phyloP scores from a whole-genome alignment of 2,888 invertebrate genomes.

The Eristalinus sepulchralis region DNA sequence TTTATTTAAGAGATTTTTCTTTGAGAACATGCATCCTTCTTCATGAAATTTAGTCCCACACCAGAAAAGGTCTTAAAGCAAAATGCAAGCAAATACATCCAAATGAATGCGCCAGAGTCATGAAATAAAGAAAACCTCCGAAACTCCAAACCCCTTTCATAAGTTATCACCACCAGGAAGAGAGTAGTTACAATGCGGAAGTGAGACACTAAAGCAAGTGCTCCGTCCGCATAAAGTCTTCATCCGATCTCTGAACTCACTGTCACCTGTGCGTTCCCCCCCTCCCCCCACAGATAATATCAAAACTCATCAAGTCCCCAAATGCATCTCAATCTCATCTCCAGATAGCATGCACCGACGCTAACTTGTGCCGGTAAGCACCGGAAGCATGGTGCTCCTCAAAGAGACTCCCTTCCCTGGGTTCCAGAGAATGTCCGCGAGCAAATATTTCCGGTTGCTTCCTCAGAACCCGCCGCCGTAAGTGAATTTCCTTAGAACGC shows the following conservation, averaged over 20 bases:
- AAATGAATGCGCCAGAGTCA: too few relatives aligned
- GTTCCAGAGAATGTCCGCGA: slow-evolving; percentile 9
- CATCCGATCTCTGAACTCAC: background rate
- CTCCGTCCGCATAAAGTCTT: background rate
- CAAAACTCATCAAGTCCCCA: background rate
- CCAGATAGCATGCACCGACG: background rate
- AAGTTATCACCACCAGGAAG: background rate
- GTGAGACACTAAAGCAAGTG: background rate
- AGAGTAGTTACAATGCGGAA: background rate
- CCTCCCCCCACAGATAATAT: background rate
- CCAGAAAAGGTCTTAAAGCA: too few relatives aligned
- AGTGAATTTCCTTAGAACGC: slow-evolving; percentile 35
- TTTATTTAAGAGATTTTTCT: too few relatives aligned
- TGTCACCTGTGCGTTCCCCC: background rate
- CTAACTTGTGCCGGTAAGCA: background rate
- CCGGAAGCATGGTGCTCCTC: background rate
- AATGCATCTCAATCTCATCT: background rate
- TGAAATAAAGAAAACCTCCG: background rate
- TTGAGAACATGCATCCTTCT: too few relatives aligned
- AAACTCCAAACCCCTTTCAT: background rate
- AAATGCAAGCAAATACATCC: too few relatives aligned
- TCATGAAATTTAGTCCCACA: too few relatives aligned
- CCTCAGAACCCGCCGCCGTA: slow-evolving; percentile 20
- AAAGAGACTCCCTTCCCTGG: background rate
- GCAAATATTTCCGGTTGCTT: slow-evolving; percentile 44